Percentiles rank a stretch among this genome's conserved stretches.
Evolutionary conservation across 2,888 invertebrate genomes (phyloP).

Genomic region (Aspidiotus rigidus): DNA sequence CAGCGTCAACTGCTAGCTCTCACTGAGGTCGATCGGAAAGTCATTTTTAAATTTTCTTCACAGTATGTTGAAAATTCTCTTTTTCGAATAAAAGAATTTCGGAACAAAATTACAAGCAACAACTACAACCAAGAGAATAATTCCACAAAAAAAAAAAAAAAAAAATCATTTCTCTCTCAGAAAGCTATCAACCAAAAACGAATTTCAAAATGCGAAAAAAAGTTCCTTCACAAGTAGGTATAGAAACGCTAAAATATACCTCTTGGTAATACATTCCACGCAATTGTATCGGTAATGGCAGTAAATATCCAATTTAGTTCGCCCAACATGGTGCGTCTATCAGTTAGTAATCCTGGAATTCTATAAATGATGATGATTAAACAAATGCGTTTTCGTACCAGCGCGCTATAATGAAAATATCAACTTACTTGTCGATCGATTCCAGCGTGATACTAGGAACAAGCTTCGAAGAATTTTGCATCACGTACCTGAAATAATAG

Average conservation of each 20-base stretch:
- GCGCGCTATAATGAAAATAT: background rate
- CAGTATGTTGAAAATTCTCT: too few relatives aligned
- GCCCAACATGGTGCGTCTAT: constrained; percentile 92
- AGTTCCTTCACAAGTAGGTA: too few relatives aligned
- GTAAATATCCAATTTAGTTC: constrained; percentile 99
- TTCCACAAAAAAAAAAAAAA: too few relatives aligned
- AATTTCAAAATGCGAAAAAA: too few relatives aligned
- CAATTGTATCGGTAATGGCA: constrained; percentile 98
- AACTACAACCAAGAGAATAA: too few relatives aligned
- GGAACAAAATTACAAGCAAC: too few relatives aligned
- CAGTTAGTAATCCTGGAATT: constrained; percentile 89
- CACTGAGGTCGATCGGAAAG: too few relatives aligned
- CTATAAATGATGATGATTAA: constrained; percentile 45
- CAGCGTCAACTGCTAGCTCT: too few relatives aligned
- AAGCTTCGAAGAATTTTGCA: constrained; percentile 71
- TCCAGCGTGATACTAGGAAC: constrained; percentile 74
- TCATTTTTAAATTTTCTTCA: too few relatives aligned
- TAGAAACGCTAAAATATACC: constrained; percentile 44
- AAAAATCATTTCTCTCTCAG: too few relatives aligned
- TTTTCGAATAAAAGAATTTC: too few relatives aligned
- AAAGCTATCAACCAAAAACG: too few relatives aligned
- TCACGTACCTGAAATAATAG: constrained; percentile 55
- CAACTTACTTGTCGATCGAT: constrained; percentile 77
- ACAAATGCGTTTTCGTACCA: constrained; percentile 14
- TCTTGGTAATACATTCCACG: constrained; percentile 92